These are phyloP conservation scores for Trissolcus japonicus DNA, from an alignment of 2,888 invertebrate genomes.

Conservation along the genomic window DNA sequence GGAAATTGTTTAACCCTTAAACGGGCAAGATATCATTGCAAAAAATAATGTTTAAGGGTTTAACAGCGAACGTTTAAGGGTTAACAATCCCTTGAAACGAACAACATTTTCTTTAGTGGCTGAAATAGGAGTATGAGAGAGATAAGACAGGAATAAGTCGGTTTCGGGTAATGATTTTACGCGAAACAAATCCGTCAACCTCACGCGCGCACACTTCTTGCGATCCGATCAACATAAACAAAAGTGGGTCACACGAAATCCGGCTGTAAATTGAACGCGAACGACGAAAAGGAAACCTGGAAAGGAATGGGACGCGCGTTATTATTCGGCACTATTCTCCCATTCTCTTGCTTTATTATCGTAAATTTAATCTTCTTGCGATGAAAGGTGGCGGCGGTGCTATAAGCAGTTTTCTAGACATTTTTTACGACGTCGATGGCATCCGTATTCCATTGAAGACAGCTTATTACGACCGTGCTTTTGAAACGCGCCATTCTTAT, in stretches of 20 bases:
- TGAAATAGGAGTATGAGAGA: neutral
- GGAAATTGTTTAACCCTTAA: too few relatives aligned
- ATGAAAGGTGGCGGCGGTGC: constrained; percentile 49
- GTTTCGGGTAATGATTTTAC: constrained; percentile 14
- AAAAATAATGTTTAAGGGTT: too few relatives aligned
- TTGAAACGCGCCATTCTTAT: constrained; percentile 53
- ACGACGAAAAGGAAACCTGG: constrained; percentile 9
- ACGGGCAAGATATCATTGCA: too few relatives aligned
- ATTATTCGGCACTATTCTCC: constrained; percentile 51
- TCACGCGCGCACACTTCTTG: constrained; percentile 19
- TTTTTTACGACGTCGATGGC: constrained; percentile 63
- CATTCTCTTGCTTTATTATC: constrained; percentile 53
- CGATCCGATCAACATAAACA: constrained; percentile 43
- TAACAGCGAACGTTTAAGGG: too few relatives aligned
- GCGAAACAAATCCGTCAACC: constrained; percentile 48
- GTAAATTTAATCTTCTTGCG: constrained; percentile 52
- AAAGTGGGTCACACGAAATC: constrained; percentile 49
- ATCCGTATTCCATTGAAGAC: constrained; percentile 66
- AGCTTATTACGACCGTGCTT: constrained; percentile 60
- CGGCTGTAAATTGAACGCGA: constrained; percentile 43
- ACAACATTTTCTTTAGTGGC: too few relatives aligned
- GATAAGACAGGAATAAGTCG: constrained; percentile 1
- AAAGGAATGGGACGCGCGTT: constrained; percentile 34
- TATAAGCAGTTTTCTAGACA: constrained; percentile 49
- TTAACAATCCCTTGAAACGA: too few relatives aligned